Evolutionary conservation across 1,140 invertebrate species (phyloP), one percentile per base, ranked within the genome.

Genomic region (Armadillidium nasatum): DNA sequence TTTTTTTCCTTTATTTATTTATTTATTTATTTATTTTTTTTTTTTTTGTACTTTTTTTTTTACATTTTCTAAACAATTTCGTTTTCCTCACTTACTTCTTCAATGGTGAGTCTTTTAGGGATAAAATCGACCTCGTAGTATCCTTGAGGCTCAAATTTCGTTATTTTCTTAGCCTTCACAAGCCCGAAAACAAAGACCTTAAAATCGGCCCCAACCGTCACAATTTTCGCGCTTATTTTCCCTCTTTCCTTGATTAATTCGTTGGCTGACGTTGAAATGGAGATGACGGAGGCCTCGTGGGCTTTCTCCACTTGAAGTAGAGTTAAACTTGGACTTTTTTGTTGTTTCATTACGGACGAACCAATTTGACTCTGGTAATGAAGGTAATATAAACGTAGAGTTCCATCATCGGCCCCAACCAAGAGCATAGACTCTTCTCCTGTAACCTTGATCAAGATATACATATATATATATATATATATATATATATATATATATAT

Each of bases 91-190:
- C 50, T 60, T 19, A 60, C 50, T 7, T 60, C 50, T 60, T 19
- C 50, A 60, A 60, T 60, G 11, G 19, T 60, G 11, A 60, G 19
- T 60, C 50, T 60, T 60, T 60, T 60, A 1, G 50, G 50, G 7
- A 60, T 60, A 19, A 60, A 60, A 60, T 60, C 50, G 3, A 60
- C 11, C 19, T 60, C 46, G 50, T 60, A 60, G 19, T 15, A 60
- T 60, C 50, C 50, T 60, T 60, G 50, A 15, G 50, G 50, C 50
- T 60, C 50, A 13, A 60, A 60, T 60, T 60, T 60, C 50, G 50
- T 60, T 15, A 60, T 60, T 60, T 60, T 60, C 50, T 60, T 60
- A 1, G 19, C 50, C 7, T 60, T 60, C 11, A 60, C 19, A 2
- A 60, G 7, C 50, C 33, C 50, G 7, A 60, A 60, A 60, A 60